A percentile compares a stretch with the other conserved stretches of the same genome.
phyloP scores from a whole-genome alignment of 2,797 vertebrate genomes.

The Tamandua tetradactyla region DNA sequence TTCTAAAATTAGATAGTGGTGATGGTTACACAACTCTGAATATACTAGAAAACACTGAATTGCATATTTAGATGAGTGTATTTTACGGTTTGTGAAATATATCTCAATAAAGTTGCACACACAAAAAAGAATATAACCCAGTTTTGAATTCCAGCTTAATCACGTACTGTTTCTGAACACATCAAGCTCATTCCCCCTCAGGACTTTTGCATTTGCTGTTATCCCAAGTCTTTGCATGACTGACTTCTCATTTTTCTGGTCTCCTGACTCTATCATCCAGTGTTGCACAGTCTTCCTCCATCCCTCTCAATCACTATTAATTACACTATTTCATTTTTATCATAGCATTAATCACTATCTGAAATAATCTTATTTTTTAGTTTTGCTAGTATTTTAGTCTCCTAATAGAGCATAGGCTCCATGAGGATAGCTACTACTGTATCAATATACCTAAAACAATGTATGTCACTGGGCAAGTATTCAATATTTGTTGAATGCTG shows the following conservation, averaged over 20 bases:
- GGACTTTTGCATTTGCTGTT: neutral
- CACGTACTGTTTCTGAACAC: neutral
- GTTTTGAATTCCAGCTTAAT: neutral
- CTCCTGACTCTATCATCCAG: neutral
- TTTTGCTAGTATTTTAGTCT: neutral
- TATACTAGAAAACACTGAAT: neutral
- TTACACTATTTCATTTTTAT: neutral
- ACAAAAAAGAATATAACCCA: neutral
- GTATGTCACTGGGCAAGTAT: neutral
- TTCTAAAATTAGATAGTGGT: neutral
- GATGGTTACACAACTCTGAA: neutral
- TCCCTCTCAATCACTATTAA: neutral
- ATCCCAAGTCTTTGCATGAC: neutral
- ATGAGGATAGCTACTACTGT: neutral
- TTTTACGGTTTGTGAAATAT: neutral
- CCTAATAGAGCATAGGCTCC: neutral
- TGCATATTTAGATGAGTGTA: neutral
- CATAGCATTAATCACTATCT: neutral
- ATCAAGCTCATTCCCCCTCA: neutral
- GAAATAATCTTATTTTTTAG: neutral
- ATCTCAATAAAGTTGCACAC: neutral
- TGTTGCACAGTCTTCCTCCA: neutral
- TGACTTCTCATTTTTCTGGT: neutral
- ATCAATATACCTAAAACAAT: too few species aligned
- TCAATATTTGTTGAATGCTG: neutral